phyloP scores from a whole-genome alignment of 2,113 vertebrate genomes.

The Rhea americana region DNA sequence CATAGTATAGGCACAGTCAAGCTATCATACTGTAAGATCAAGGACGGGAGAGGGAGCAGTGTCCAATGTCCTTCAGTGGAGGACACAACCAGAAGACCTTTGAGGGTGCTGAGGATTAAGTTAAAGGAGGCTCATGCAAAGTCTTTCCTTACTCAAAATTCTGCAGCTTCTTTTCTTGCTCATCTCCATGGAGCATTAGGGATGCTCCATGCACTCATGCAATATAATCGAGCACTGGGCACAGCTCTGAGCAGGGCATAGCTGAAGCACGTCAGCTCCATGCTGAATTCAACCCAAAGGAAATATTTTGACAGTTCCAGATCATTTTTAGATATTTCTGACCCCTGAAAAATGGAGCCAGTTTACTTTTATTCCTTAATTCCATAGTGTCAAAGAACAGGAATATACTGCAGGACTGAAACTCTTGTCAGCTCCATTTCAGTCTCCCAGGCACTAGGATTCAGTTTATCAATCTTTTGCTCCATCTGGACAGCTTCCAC shows the following conservation, averaged over 20 bases:
- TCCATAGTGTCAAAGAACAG: background rate
- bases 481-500: background rate
- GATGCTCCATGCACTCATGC: accelerated
- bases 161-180: background rate
- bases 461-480: background rate
- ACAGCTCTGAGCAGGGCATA: background rate
- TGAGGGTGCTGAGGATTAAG: background rate
- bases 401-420: background rate
- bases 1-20: background rate
- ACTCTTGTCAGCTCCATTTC: background rate
- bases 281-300: background rate
- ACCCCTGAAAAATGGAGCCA: background rate
- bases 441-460: background rate
- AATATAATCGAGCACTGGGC: background rate
- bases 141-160: background rate
- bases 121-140: background rate
- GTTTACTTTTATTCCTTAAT: background rate
- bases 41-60: background rate
- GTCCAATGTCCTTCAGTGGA: background rate
- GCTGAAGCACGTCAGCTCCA: background rate
- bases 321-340: background rate
- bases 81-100: background rate
- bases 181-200: accelerated
- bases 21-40: accelerated
- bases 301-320: background rate